Base-by-base conservation (phyloP, 2,888 invertebrate species). In the Stictocephala bisonia region DNA sequence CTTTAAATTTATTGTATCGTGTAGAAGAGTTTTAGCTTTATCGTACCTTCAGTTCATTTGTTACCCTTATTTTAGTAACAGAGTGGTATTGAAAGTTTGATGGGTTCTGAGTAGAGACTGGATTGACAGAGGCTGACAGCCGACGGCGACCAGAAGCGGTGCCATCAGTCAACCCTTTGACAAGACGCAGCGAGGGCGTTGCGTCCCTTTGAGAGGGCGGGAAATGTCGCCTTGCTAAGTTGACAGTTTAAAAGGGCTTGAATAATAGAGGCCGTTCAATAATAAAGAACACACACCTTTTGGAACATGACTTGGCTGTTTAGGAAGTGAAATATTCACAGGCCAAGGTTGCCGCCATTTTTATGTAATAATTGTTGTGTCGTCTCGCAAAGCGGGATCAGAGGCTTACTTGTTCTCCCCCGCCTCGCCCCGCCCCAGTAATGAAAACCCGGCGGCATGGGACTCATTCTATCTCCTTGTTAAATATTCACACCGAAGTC, bases 161-260 rank as follows among this genome's bases (percentile, higher is more conserved):
- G 41, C 64, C 64, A 44, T 68, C 68, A 51, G 68, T 68, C 48
- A 56, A 22, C 27, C 53, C 72, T 72, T 68, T 72, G 72, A 72
- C 72, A 72, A 72, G 67, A 48, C 40, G 51, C 31, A 51, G 35
- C 66, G 50, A 20, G 24, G 53, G 27, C 44, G 13, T n/a, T n/a
- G n/a, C 60, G 48, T 29, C 70, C 51, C 70, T 70, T 51, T 66
- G 70, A 41, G 50, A 53, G 73, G 70, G 66, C 29, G 68, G 75
- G 75, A 77, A 75, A 71, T 69, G 72, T 73, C 71, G 66, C 56
- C 67, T 67, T 56, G 64, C 70, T 72, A 77, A 78, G 74, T 79
- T 79, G 79, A 79, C 78, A 79, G 76, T 78, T 79, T 78, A 79
- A 79, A 79, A 79, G 79, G 75, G 74, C 18, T 26, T 79, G 79